Conservation (phyloP, 2,888 invertebrate species). For the Idaea straminata region DNA sequence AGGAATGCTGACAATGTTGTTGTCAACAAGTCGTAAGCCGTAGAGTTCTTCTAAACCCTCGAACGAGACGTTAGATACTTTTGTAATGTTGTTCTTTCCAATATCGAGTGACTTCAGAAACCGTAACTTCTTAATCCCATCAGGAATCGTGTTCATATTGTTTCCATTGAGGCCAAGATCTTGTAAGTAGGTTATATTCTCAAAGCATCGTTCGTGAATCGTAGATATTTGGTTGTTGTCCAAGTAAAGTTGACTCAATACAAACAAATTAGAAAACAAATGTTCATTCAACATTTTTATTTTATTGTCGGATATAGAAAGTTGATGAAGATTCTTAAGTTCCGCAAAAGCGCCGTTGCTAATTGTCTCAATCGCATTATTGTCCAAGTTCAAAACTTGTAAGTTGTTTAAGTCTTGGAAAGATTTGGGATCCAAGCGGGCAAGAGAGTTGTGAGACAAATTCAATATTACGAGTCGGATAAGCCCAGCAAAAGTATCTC, state of each 20-base stretch:
- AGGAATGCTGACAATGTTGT: constrained; percentile 86
- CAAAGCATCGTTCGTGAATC: constrained; percentile 85
- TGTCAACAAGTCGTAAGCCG: constrained; percentile 88
- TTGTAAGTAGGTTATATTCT: constrained; percentile 88
- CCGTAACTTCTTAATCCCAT: constrained; percentile 83
- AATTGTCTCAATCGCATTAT: constrained; percentile 85
- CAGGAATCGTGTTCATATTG: constrained; percentile 82
- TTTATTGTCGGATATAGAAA: constrained; percentile 86
- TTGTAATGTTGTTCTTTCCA: constrained; percentile 88
- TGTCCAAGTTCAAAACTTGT: constrained; percentile 86
- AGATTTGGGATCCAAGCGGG: constrained; percentile 84
- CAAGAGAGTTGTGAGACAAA: constrained; percentile 85
- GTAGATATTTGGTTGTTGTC: constrained; percentile 85
- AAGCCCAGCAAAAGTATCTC: constrained; percentile 87
- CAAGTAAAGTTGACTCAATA: constrained; percentile 85
- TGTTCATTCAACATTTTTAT: constrained; percentile 83
- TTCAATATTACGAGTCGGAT: constrained; percentile 87
- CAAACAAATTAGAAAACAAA: constrained; percentile 86
- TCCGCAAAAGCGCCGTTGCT: constrained; percentile 87
- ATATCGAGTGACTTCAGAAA: constrained; percentile 88
- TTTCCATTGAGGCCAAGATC: constrained; percentile 89
- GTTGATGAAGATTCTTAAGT: constrained; percentile 86
- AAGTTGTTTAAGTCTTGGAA: constrained; percentile 88
- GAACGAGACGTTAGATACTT: constrained; percentile 86
- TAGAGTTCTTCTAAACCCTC: constrained; percentile 86